These are phyloP conservation scores for Catharus minimus DNA, from an alignment of 2,113 vertebrate species.

Conservation along the genomic window DNA sequence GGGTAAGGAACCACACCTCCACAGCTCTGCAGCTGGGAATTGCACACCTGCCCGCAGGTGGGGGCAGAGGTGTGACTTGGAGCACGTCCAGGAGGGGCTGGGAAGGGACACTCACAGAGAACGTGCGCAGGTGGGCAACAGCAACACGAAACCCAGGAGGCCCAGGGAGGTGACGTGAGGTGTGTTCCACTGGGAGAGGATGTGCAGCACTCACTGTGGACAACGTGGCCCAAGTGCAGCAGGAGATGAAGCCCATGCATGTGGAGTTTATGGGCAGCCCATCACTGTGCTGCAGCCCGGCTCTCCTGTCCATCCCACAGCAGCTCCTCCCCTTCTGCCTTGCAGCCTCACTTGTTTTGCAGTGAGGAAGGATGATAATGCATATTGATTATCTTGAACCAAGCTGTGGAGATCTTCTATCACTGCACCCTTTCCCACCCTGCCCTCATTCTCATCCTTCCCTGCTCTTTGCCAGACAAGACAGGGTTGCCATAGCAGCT, in stretches of 20 bases:
- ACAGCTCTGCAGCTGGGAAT: neutral
- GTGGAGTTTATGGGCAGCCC: neutral
- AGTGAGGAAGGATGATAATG: neutral
- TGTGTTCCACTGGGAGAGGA: neutral
- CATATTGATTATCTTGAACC: neutral
- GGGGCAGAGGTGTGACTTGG: neutral
- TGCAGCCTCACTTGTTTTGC: neutral
- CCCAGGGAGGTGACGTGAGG: neutral
- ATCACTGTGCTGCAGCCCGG: neutral
- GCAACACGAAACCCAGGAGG: rapidly evolving
- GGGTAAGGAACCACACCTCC: neutral
- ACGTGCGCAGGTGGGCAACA: neutral
- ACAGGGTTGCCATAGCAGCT: constrained; percentile 62
- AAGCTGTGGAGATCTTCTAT: neutral
- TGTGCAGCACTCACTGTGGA: rapidly evolving
- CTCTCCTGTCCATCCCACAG: neutral
- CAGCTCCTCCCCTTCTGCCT: neutral
- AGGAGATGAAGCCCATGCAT: neutral
- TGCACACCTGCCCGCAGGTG: neutral
- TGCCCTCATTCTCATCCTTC: neutral
- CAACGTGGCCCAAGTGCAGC: rapidly evolving
- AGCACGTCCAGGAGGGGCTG: neutral
- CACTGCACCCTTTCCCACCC: neutral
- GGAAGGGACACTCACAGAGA: neutral
- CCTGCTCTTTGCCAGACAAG: neutral